Evolutionary conservation across 2,888 invertebrate genomes (phyloP).

Genomic region (Alviniconcha strummeri): DNA sequence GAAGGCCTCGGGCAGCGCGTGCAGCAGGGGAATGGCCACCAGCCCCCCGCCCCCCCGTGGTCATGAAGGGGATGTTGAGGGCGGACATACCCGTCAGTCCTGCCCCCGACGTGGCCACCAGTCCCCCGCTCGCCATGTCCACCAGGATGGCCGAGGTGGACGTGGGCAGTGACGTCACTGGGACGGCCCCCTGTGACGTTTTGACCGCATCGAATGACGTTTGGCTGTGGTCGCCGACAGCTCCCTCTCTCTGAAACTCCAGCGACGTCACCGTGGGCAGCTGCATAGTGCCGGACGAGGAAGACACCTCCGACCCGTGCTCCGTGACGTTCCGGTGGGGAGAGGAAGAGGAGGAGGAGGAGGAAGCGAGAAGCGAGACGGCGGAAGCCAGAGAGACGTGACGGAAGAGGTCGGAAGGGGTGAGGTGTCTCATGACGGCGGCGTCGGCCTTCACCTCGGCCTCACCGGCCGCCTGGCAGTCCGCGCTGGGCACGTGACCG

Average conservation of each 20-base stretch:
- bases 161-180: background rate
- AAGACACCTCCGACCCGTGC: background rate
- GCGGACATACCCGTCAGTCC: conserved; percentile 5
- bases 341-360: background rate
- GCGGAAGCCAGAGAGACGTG: background rate
- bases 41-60: conserved; percentile 25
- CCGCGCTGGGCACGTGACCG: background rate
- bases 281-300: conserved; percentile 31
- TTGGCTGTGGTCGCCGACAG: background rate
- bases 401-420: background rate
- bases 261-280: conserved; percentile 36
- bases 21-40: conserved; percentile 40
- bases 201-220: conserved; percentile 1
- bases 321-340: no score
- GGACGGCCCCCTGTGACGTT: background rate
- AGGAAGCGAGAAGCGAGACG: background rate
- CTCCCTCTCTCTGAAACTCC: background rate
- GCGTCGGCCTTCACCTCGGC: background rate
- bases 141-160: conserved; percentile 21
- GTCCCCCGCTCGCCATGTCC: conserved; percentile 15
- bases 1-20: conserved; percentile 35
- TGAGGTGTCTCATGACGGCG: background rate
- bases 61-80: conserved; percentile 26
- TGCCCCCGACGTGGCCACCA: conserved; percentile 12
- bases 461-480: background rate